Conservation (phyloP, 2,113 vertebrate genomes). For the Urocynchramus pylzowi region DNA sequence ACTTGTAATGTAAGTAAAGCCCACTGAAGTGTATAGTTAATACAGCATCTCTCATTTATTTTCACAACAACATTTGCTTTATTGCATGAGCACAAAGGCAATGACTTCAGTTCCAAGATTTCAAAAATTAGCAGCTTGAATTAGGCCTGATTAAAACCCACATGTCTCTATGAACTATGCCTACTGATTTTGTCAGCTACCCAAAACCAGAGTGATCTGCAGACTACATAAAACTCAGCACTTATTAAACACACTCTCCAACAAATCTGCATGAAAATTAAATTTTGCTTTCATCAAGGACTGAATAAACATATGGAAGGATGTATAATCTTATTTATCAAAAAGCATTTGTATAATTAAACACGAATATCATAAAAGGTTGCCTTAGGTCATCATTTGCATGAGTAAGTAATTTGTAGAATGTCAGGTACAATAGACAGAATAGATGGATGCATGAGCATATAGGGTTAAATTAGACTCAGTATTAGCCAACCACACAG, state of each 20-base stretch:
- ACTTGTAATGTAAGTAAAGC: background rate
- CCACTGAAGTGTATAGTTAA: background rate
- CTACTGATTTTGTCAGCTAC: constrained; percentile 60
- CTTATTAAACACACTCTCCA: constrained; percentile 78
- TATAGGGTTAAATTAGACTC: constrained; percentile 98
- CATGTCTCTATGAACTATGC: background rate
- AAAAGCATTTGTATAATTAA: constrained; percentile 98
- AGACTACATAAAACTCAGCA: constrained; percentile 87
- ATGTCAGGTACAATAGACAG: constrained; percentile 92
- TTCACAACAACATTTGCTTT: constrained; percentile 2
- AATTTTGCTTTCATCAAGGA: constrained; percentile 98
- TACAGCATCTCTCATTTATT: background rate
- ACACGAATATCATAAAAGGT: constrained; percentile 91
- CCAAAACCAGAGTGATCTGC: constrained; percentile 71
- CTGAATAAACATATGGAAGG: constrained; percentile 84
- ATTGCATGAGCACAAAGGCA: background rate
- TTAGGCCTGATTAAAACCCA: constrained; percentile 26
- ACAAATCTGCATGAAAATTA: constrained; percentile 98
- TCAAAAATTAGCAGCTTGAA: constrained; percentile 17
- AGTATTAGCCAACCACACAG: constrained; percentile 93
- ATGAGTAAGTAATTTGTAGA: constrained; percentile 98
- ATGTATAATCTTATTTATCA: constrained; percentile 97
- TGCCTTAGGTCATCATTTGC: constrained; percentile 90
- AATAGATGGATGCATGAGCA: constrained; percentile 89
- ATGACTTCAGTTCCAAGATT: background rate